Evolutionary conservation across 2,113 vertebrate genomes (phyloP).

Genomic region (Smithornis capensis): DNA sequence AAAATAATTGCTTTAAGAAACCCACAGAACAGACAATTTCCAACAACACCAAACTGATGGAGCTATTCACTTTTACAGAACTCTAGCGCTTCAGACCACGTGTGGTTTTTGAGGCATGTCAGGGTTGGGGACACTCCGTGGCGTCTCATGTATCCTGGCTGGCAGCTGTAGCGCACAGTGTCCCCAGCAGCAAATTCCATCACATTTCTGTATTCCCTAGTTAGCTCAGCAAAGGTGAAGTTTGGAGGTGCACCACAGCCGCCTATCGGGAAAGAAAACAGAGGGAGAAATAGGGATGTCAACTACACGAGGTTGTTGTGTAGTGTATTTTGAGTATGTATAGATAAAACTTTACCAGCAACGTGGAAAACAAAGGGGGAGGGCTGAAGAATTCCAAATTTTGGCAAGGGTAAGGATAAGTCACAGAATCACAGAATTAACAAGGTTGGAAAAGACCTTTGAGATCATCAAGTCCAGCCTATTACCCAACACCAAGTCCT

Average conservation of each 20-base stretch:
- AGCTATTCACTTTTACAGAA: constrained; percentile 68
- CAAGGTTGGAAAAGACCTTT: too few species aligned
- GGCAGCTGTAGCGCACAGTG: constrained; percentile 35
- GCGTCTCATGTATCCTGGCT: neutral
- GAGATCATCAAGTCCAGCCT: too few species aligned
- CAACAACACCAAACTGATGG: neutral
- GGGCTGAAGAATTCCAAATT: neutral
- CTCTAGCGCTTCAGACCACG: constrained; percentile 52
- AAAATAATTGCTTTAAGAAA: neutral
- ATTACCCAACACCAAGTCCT: too few species aligned
- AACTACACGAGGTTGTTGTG: neutral
- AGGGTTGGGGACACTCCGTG: neutral
- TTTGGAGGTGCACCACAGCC: constrained; percentile 38
- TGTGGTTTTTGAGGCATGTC: constrained; percentile 46
- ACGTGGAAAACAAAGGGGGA: neutral
- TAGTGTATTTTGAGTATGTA: fast-evolving
- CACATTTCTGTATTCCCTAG: neutral
- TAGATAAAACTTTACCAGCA: neutral
- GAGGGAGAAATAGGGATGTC: fast-evolving
- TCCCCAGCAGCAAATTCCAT: neutral
- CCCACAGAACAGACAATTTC: neutral
- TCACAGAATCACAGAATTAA: too few species aligned
- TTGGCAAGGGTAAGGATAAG: neutral
- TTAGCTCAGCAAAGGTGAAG: constrained; percentile 11
- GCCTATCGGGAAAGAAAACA: neutral